Evolutionary conservation across 2,797 vertebrate species (phyloP), one percentile per base, ranked within the genome.

Genomic region (Arctocebus calabarensis): DNA sequence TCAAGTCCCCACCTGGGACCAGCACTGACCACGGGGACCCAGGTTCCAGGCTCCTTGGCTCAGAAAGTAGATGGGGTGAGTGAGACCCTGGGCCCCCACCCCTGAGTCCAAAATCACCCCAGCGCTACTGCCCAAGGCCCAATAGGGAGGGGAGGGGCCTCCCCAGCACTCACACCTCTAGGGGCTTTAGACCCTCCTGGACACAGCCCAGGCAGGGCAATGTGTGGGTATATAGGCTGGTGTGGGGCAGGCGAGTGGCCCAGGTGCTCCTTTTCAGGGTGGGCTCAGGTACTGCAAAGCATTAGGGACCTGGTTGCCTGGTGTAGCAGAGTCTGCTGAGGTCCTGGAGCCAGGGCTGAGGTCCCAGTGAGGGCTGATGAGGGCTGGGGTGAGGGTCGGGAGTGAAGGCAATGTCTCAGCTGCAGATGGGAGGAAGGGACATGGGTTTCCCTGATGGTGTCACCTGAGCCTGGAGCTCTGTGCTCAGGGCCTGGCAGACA

Each of bases 111-210:
- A 90, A 94, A 70, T n/a, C 52, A 27, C 14, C 75, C 66, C n/a
- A 0, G 1, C 2, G 29, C n/a, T 20, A 2, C 11, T 12, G 6
- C 22, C 0, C 45, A 48, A 48, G 45, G 12, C 27, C 8, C 87
- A 79, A 3, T 7, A 0, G 3, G 22, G 29, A 5, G n/a, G 1
- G 1, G 61, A 37, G 34, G 34, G 5, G 1, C 22, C 0, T 0
- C 34, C 55, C 77, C 3, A 5, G 14, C 14, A 11, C 52, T 17
- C 2, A 3, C 1, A 0, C 14, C n/a, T 11, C 45, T 12, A 48
- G 45, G 45, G 45, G 45, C 45, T 48, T 12, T 48, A 48, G 45
- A 48, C 45, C 12, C 12, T 48, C 45, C 45, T 48, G 45, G 45
- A 48, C 45, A 13, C 10, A 11, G 11, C 45, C 45, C 12, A 13